Base-by-base conservation (phyloP, 2,888 invertebrate genomes). In the Pteria penguin region DNA sequence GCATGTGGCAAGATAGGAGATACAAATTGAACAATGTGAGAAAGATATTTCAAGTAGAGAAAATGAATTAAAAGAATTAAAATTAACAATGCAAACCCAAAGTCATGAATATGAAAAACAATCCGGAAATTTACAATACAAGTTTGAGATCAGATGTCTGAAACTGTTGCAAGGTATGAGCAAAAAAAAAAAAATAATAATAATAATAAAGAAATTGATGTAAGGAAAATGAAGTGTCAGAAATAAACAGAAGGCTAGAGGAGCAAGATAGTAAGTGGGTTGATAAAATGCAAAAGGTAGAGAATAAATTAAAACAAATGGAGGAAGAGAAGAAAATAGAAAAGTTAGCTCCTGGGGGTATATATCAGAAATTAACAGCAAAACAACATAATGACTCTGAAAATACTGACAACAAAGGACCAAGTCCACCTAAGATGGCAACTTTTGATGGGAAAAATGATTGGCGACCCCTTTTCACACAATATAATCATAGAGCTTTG, bases 221-320 rank as follows among this genome's bases (percentile, higher is more conserved):
- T 5, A 11, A 5, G 27, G 31, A 61, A 29, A 24, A 29, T 29
- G 31, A 61, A 31, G 29, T 29, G 14, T 2, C 11, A n/a, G 57
- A 57, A 2, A 24, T 26, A 57, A 27, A 57, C 57, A 22, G 22
- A 1, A 22, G 3, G 2, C 27, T n/a, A n/a, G n/a, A n/a, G n/a
- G 57, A 27, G 0, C 2, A 22, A 22, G 22, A 26, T 26, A 22
- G 1, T n/a, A n/a, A n/a, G n/a, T n/a, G n/a, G n/a, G n/a, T n/a
- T n/a, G n/a, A n/a, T n/a, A n/a, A n/a, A n/a, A 14, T 57, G n/a
- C 27, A 61, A 29, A 8, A 14, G 14, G 14, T 61, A 27, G 61
- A 61, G 18, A 61, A 61, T 8, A 61, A 61, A 61, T 29, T 61
- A 2, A 61, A 61, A 27, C 61, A 61, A 61, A 11, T 61, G 11